phyloP scores from a whole-genome alignment of 2,888 invertebrate species.

The Teleogryllus oceanicus region DNA sequence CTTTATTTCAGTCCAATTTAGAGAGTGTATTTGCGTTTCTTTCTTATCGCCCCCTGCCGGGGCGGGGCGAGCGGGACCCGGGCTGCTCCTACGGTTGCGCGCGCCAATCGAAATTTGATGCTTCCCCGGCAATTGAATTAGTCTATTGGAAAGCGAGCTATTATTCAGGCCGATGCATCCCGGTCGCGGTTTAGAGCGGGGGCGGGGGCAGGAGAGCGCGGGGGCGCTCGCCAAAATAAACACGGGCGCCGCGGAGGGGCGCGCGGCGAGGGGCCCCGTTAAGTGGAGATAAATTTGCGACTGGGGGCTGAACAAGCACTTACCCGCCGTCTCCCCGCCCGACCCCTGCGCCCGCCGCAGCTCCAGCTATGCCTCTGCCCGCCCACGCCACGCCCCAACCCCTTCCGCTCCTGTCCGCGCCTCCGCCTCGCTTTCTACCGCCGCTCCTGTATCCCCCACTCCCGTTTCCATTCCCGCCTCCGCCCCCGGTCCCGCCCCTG shows the following conservation, averaged over 20 bases:
- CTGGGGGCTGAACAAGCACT: too few relatives aligned
- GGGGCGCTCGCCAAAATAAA: neutral
- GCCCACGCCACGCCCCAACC: too few relatives aligned
- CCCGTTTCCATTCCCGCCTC: accelerated
- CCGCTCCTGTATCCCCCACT: too few relatives aligned
- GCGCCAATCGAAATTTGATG: conserved; percentile 1
- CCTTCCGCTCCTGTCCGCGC: too few relatives aligned
- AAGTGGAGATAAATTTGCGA: too few relatives aligned
- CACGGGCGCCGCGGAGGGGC: neutral
- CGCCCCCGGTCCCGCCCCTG: too few relatives aligned
- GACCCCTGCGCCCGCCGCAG: too few relatives aligned
- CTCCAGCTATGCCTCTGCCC: too few relatives aligned
- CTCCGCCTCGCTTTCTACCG: too few relatives aligned
- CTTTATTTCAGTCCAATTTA: neutral
- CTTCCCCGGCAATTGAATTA: neutral
- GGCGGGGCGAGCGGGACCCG: neutral
- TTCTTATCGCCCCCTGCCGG: neutral
- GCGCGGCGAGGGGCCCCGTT: too few relatives aligned
- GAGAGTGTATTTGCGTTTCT: conserved; percentile 6
- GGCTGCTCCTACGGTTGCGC: neutral
- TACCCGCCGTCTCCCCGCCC: too few relatives aligned
- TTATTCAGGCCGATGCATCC: conserved; percentile 1
- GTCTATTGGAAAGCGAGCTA: conserved; percentile 1
- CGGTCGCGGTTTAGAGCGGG: neutral
- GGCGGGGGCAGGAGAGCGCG: neutral